These are phyloP conservation scores for Neomorphus geoffroyi DNA, from an alignment of 2,797 vertebrate genomes.

Conservation along the genomic window DNA sequence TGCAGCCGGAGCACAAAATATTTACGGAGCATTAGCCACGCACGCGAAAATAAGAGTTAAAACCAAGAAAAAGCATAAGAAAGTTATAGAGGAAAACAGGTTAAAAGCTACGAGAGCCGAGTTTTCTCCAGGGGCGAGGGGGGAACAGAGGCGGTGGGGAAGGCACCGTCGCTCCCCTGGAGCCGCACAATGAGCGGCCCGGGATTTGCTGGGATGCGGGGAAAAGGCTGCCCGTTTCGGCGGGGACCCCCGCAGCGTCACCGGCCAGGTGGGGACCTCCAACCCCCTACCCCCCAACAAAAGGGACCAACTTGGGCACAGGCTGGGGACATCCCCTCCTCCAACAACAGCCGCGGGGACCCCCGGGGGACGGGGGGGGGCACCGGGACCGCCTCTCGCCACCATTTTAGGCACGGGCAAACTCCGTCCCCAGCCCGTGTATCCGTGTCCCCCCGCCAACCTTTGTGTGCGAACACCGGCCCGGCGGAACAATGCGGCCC, in stretches of 20 bases:
- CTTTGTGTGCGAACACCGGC: conserved; percentile 55
- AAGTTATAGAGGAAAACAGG: background rate
- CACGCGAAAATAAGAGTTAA: background rate
- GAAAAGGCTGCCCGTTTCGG: background rate
- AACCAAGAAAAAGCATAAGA: background rate
- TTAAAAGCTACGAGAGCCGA: background rate
- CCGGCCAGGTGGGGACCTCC: background rate
- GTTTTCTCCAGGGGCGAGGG: background rate
- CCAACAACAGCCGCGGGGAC: background rate
- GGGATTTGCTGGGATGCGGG: background rate
- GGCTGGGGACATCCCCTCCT: background rate
- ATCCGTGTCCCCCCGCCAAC: background rate
- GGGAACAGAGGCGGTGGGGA: background rate
- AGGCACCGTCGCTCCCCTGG: background rate
- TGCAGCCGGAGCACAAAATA: conserved; percentile 26
- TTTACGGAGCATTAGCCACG: conserved; percentile 11
- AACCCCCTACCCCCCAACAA: background rate
- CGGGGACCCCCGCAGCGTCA: background rate
- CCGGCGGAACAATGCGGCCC: conserved; percentile 35
- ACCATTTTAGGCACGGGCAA: conserved; percentile 73
- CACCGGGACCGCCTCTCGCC: conserved; percentile 44
- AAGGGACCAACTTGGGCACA: background rate
- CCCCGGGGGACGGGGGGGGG: background rate
- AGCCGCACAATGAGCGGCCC: conserved; percentile 17
- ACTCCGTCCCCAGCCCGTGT: background rate